Base-by-base conservation (phyloP, 2,797 vertebrate genomes). In the Muscicapa comitata region DNA sequence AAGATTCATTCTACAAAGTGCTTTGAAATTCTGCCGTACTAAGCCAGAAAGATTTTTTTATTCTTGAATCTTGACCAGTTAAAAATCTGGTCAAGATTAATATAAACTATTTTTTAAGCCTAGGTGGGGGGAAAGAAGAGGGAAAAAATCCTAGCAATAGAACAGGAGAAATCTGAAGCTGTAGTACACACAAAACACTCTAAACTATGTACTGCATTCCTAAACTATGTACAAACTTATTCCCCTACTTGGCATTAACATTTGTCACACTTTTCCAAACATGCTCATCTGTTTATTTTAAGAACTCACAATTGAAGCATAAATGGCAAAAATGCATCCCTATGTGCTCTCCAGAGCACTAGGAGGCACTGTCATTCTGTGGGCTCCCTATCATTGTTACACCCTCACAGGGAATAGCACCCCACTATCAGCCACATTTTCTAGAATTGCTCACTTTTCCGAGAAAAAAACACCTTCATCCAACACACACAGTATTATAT, bases 331-430 rank as follows among this genome's bases (percentile, higher is more conserved):
- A 92, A 71, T 25, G 17, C 31, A 72, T 55, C 57, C 42, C 29
- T 45, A 25, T 71, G 53, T 81, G 54, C 55, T 58, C 10, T 40
- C 51, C 17, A 5, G 31, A 84, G 92, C 95, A 96, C 88, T 91
- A 94, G 94, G 95, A 97, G 91, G 74, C 90, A 94, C 63, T 95
- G 80, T 86, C 74, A 82, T 92, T 87, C 91, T 92, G 82, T 80
- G 73, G 29, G 76, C 91, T 81, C 86, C 19, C 54, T 77, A 57
- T 15, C 57, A 31, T 24, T 18, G 16, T 25, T 63, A 54, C 31
- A 70, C n/a, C 38, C 37, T 45, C 37, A 59, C 18, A 63, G 8
- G 12, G 8, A 70, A 10, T 16, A 71, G 37, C 28, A 82, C 51
- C 45, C 76, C 51, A 76, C 18, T 21, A 38, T 37, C 79, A 51